A percentile compares a stretch with the other conserved stretches of the same genome.
Conservation (phyloP, 2,113 vertebrate species). For the Porphyrio hochstetteri region DNA sequence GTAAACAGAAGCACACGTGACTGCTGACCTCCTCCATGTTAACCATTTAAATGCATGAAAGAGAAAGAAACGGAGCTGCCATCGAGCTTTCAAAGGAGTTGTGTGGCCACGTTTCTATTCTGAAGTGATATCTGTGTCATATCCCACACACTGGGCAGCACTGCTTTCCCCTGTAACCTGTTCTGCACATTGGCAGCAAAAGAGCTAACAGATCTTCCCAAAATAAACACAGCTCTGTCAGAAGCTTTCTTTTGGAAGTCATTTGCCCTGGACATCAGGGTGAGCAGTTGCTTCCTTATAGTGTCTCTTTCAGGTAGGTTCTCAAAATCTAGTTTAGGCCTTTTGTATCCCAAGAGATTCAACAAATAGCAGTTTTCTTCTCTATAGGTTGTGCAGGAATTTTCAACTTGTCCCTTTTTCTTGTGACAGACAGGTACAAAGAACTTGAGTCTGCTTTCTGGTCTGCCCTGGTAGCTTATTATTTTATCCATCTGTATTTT, state of each 20-base stretch:
- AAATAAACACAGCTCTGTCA: slow-evolving; percentile 45
- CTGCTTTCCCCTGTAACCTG: background rate
- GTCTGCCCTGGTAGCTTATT: background rate
- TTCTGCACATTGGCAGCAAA: slow-evolving; percentile 12
- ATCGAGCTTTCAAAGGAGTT: background rate
- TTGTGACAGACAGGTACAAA: background rate
- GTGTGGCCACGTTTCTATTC: background rate
- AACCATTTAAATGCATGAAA: background rate
- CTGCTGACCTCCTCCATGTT: background rate
- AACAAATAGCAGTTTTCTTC: background rate
- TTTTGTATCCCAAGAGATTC: background rate
- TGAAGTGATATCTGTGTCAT: slow-evolving; percentile 11
- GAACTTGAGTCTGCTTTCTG: background rate
- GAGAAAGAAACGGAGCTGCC: background rate
- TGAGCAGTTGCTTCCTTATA: background rate
- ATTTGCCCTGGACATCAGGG: background rate
- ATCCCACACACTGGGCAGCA: background rate
- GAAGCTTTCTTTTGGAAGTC: background rate
- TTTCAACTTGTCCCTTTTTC: background rate
- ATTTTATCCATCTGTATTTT: background rate
- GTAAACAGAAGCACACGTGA: background rate
- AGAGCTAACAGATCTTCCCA: background rate
- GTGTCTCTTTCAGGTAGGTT: background rate
- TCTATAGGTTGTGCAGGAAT: background rate
- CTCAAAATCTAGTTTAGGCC: background rate